phyloP scores from a whole-genome alignment of 2,797 vertebrate species.

The Okamejei kenojei region DNA sequence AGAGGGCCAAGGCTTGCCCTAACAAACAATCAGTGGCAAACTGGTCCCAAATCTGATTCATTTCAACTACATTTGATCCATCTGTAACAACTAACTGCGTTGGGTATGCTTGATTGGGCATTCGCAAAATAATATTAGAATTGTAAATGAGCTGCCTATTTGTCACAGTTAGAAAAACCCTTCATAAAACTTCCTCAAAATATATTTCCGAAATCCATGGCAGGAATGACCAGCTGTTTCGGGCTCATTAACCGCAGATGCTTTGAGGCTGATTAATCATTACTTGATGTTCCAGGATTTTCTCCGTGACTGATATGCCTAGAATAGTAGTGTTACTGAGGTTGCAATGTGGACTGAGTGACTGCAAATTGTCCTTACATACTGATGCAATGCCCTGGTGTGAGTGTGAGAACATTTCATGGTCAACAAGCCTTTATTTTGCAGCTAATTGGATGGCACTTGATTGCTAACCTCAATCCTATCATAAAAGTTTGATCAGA shows the following conservation, averaged over 20 bases:
- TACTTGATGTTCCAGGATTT: background rate
- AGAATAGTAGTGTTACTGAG: background rate
- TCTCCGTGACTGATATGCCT: background rate
- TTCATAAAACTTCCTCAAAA: background rate
- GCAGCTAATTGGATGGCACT: background rate
- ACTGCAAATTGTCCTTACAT: background rate
- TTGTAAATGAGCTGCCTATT: background rate
- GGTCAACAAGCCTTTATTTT: background rate
- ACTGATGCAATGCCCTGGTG: background rate
- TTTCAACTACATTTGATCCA: background rate
- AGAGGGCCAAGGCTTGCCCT: background rate
- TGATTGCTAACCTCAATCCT: background rate
- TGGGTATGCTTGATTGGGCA: background rate
- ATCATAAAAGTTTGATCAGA: background rate
- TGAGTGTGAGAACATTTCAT: background rate
- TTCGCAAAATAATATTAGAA: background rate
- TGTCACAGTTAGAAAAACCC: background rate
- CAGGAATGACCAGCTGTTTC: background rate
- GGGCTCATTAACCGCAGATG: conserved; percentile 5
- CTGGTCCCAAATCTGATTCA: background rate
- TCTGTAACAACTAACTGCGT: background rate
- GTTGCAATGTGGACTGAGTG: background rate
- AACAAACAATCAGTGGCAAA: background rate
- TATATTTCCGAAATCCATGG: background rate
- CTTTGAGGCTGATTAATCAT: background rate